phyloP scores from a whole-genome alignment of 2,113 vertebrate genomes.

The Heterotis niloticus region DNA sequence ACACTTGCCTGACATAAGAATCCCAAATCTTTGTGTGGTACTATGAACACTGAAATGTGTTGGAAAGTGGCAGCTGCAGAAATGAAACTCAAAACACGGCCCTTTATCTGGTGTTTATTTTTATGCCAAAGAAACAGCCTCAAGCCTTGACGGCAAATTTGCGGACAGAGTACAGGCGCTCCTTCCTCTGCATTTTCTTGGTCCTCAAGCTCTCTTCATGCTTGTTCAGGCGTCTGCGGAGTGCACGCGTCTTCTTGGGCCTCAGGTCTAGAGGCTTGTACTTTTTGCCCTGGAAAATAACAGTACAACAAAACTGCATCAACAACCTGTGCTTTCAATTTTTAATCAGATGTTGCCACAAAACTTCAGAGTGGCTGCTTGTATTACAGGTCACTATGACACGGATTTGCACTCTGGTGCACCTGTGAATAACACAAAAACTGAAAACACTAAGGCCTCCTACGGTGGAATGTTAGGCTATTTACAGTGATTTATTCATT shows the following conservation, averaged over 20 bases:
- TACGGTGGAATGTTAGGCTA: too few species aligned
- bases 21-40: too few species aligned
- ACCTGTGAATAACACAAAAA: too few species aligned
- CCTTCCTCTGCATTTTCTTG: slow-evolving; percentile 91
- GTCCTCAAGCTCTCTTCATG: slow-evolving; percentile 86
- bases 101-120: slow-evolving; percentile 60
- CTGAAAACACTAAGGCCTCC: too few species aligned
- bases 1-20: too few species aligned
- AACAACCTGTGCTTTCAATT: not conserved
- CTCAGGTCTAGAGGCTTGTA: slow-evolving; percentile 96
- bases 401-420: too few species aligned
- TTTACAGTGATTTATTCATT: too few species aligned
- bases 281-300: slow-evolving; percentile 83
- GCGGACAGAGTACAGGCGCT: slow-evolving; percentile 80
- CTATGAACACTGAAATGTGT: too few species aligned
- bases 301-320: not conserved
- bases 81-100: not conserved
- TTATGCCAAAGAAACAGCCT: slow-evolving; percentile 45
- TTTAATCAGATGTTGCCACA: not conserved
- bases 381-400: too few species aligned
- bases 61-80: too few species aligned
- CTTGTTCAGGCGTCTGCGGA: slow-evolving; percentile 86
- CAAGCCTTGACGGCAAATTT: slow-evolving; percentile 95
- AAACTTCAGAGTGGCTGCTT: not conserved
- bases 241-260: slow-evolving; percentile 93